Percentiles rank a stretch among this genome's conserved stretches.
phyloP scores from a whole-genome alignment of 2,888 invertebrate species.

The Tetragonisca angustula region DNA sequence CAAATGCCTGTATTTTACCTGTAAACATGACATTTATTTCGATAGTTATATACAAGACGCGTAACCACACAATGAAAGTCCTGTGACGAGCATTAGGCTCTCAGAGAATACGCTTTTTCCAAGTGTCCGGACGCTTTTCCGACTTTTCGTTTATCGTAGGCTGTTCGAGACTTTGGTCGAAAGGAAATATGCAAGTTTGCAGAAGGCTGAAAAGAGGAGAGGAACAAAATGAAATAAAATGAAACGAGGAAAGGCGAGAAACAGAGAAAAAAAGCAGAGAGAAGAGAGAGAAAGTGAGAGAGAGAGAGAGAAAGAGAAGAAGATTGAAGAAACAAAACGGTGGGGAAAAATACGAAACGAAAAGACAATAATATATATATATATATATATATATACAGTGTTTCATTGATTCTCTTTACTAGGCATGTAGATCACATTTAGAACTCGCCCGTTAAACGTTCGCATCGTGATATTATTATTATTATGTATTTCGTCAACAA shows the following conservation, averaged over 20 bases:
- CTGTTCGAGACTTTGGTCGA: constrained; percentile 30
- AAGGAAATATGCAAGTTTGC: neutral
- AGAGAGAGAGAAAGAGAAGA: neutral
- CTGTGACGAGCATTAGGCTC: constrained; percentile 55
- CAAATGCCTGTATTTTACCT: constrained; percentile 47
- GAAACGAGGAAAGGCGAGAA: neutral
- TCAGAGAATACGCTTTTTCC: constrained; percentile 33
- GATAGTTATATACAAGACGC: constrained; percentile 60
- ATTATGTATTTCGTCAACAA: constrained; percentile 5
- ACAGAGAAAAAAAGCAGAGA: too few species aligned
- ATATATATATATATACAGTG: neutral
- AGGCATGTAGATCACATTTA: constrained; percentile 42
- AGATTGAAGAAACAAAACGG: neutral
- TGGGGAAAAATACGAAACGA: neutral
- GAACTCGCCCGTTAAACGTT: constrained; percentile 23
- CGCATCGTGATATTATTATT: constrained; percentile 6
- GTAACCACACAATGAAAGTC: constrained; percentile 47
- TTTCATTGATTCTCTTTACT: constrained; percentile 32
- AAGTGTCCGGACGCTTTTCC: constrained; percentile 34
- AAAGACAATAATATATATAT: too few species aligned
- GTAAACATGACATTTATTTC: constrained; percentile 62
- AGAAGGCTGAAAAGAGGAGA: neutral
- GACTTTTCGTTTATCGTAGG: constrained; percentile 35
- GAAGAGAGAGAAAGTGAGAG: neutral
- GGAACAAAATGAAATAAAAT: neutral